These are phyloP conservation scores for Serinus canaria DNA, from an alignment of 2,113 vertebrate genomes.

Conservation along the genomic window DNA sequence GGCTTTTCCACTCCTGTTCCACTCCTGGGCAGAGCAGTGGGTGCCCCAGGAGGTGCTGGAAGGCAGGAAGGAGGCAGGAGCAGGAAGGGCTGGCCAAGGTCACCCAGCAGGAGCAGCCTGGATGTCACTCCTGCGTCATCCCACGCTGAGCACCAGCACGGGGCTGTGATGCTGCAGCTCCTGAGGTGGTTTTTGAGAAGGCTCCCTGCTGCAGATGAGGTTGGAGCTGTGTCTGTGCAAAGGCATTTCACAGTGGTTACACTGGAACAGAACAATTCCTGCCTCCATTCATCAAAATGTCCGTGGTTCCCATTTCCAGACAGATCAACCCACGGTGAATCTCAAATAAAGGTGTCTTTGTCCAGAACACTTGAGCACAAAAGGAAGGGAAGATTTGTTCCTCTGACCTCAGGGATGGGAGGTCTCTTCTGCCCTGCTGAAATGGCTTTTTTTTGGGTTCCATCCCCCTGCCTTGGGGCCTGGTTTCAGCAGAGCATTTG, in stretches of 20 bases:
- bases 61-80: neutral
- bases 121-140: neutral
- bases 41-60: neutral
- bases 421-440: neutral
- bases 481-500: neutral
- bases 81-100: neutral
- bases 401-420: neutral
- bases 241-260: neutral
- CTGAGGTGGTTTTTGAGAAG: neutral
- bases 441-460: neutral
- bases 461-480: neutral
- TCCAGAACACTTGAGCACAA: neutral
- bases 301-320: neutral
- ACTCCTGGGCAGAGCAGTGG: neutral
- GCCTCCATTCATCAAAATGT: conserved; percentile 26
- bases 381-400: neutral
- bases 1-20: neutral
- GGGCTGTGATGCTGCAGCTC: neutral
- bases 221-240: neutral
- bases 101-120: neutral
- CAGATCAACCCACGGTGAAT: neutral
- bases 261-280: conserved; percentile 11
- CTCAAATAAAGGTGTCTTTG: conserved; percentile 29
- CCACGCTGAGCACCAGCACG: neutral
- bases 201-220: neutral